A percentile compares a stretch with the other conserved stretches of the same genome.
These are phyloP conservation scores for Drosophila mayaguana DNA, from an alignment of 2,888 invertebrate species.

Conservation along the genomic window DNA sequence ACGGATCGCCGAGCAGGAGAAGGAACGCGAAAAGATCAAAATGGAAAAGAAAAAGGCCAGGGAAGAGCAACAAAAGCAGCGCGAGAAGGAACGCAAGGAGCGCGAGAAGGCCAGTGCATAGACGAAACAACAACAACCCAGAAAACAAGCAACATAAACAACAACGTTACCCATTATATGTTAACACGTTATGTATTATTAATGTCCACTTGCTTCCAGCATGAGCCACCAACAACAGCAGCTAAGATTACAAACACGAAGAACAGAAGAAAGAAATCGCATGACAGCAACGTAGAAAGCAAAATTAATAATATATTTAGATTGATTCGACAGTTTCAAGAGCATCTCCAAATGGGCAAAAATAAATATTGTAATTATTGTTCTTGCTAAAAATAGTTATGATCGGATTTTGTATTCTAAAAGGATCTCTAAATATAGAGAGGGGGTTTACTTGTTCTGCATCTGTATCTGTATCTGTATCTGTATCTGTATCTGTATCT, in stretches of 20 bases:
- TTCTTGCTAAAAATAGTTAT: neutral
- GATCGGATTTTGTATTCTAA: neutral
- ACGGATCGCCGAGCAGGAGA: conserved; percentile 46
- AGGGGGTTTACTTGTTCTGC: neutral
- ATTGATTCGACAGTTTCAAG: neutral
- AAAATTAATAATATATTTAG: neutral
- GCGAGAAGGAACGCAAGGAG: conserved; percentile 47
- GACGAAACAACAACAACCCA: neutral
- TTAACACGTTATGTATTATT: neutral
- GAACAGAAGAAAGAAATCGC: too few species aligned
- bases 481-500: too few species aligned
- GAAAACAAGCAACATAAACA: neutral
- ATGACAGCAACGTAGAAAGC: neutral
- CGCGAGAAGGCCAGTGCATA: conserved; percentile 13
- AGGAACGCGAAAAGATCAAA: conserved; percentile 36
- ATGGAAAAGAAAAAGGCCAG: conserved; percentile 41
- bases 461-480: too few species aligned
- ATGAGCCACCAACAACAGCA: neutral
- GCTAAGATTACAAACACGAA: neutral
- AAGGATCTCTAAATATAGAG: neutral
- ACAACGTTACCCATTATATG: neutral
- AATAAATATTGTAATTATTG: conserved; percentile 19
- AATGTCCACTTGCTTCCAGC: conserved; percentile 1
- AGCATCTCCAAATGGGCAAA: neutral
- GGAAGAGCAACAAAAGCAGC: conserved; percentile 37